These are phyloP conservation scores for Carassius auratus DNA, from an alignment of 2,113 vertebrate genomes.

Conservation along the genomic window DNA sequence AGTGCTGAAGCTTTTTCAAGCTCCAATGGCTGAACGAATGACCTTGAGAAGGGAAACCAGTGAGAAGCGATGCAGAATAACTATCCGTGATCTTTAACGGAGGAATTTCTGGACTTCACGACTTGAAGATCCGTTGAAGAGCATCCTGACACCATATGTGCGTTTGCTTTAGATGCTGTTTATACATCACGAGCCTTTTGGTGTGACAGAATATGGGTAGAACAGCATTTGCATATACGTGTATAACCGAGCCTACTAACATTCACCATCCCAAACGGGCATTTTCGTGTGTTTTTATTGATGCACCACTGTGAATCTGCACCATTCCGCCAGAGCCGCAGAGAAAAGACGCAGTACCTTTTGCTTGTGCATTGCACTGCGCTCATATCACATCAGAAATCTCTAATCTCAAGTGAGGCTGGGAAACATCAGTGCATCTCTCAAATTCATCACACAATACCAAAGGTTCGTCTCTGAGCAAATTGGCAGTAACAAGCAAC, in stretches of 20 bases:
- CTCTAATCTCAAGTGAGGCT: slow-evolving; percentile 25
- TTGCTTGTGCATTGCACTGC: slow-evolving; percentile 29
- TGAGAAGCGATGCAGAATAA: slow-evolving; percentile 47
- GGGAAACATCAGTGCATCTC: slow-evolving; percentile 8
- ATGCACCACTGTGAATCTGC: background rate
- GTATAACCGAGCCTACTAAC: background rate
- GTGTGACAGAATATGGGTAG: background rate
- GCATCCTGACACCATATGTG: background rate
- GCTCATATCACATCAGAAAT: slow-evolving; percentile 43
- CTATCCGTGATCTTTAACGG: background rate
- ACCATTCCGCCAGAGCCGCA: slow-evolving; percentile 20
- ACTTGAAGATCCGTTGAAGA: background rate
- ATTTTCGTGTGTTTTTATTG: background rate
- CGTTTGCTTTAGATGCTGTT: background rate
- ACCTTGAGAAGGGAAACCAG: slow-evolving; percentile 75
- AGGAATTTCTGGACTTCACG: background rate
- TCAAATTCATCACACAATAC: slow-evolving; percentile 11
- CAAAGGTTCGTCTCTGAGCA: background rate
- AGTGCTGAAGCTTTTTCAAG: slow-evolving; percentile 36
- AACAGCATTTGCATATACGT: background rate
- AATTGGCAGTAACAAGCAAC: background rate
- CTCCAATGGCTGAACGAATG: slow-evolving; percentile 65
- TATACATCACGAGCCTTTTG: background rate
- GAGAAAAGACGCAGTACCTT: slow-evolving; percentile 55
- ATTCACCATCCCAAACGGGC: background rate